These are phyloP conservation scores for Clepsis dumicolana DNA, from an alignment of 2,888 invertebrate genomes.

Conservation along the genomic window DNA sequence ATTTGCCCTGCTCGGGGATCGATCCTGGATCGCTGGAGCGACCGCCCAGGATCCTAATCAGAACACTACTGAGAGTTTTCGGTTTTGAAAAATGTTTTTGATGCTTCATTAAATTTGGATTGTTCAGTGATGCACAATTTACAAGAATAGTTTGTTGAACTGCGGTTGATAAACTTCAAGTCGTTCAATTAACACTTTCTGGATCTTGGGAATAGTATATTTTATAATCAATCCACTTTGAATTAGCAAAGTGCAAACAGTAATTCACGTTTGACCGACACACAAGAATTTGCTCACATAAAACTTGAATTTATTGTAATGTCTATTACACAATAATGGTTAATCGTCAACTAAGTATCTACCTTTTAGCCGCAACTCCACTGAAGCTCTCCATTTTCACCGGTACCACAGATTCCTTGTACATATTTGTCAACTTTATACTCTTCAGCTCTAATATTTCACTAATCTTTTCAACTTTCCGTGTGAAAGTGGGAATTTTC, in stretches of 20 bases:
- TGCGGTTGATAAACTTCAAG: not conserved
- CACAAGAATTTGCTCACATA: conserved; percentile 2
- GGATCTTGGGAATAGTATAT: not conserved
- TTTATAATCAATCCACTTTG: not conserved
- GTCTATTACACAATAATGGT: conserved; percentile 48
- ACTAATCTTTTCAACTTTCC: conserved; percentile 65
- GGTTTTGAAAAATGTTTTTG: not conserved
- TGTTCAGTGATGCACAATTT: not conserved
- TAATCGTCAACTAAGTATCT: conserved; percentile 51
- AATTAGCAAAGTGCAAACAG: not conserved
- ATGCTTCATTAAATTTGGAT: not conserved
- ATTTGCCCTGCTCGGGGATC: not conserved
- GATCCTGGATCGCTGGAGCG: not conserved
- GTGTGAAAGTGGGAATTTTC: conserved; percentile 59
- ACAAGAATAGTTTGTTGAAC: not conserved
- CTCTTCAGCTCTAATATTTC: conserved; percentile 69
- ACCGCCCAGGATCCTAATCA: not conserved
- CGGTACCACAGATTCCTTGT: conserved; percentile 78
- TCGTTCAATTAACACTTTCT: not conserved
- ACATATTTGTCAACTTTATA: conserved; percentile 72
- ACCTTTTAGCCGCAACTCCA: conserved; percentile 81
- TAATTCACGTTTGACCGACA: not conserved
- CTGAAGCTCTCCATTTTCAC: conserved; percentile 80
- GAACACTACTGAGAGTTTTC: not conserved
- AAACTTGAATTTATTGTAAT: conserved; percentile 7